Evolutionary conservation across 2,113 vertebrate genomes (phyloP).

Genomic region (Melanostigma gelatinosum): DNA sequence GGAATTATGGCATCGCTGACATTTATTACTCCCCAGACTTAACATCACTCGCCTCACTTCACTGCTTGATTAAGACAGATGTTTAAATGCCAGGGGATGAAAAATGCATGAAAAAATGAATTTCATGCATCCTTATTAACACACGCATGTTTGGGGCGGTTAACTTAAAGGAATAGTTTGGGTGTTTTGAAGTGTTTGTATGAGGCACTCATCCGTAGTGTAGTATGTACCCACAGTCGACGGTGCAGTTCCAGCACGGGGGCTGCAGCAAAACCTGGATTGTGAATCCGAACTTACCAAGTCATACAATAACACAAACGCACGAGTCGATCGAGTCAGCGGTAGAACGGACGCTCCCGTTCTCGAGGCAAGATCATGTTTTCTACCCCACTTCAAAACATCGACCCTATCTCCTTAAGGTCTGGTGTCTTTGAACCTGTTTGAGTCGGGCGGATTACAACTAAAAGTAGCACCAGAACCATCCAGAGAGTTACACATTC

Average conservation of each 20-base stretch:
- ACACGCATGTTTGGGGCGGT: background rate
- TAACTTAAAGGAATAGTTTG: background rate
- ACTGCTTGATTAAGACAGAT: constrained; percentile 17
- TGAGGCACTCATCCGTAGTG: background rate
- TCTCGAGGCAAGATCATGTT: no score
- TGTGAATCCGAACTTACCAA: no score
- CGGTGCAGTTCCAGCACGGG: background rate
- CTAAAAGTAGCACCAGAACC: no score
- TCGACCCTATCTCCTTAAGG: no score
- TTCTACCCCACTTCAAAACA: no score
- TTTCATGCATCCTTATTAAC: background rate
- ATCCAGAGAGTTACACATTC: no score
- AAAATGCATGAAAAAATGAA: background rate
- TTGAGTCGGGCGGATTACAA: no score
- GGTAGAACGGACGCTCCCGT: no score
- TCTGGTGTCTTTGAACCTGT: no score
- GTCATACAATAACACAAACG: background rate
- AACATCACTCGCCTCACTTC: constrained; percentile 4
- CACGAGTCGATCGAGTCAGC: background rate
- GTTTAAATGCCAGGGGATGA: background rate
- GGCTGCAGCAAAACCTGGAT: background rate
- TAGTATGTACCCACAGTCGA: background rate
- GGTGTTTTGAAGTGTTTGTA: background rate
- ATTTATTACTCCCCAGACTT: background rate
- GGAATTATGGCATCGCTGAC: background rate